Base-by-base conservation (phyloP, 2,888 invertebrate genomes). In the Eurytoma californica region DNA sequence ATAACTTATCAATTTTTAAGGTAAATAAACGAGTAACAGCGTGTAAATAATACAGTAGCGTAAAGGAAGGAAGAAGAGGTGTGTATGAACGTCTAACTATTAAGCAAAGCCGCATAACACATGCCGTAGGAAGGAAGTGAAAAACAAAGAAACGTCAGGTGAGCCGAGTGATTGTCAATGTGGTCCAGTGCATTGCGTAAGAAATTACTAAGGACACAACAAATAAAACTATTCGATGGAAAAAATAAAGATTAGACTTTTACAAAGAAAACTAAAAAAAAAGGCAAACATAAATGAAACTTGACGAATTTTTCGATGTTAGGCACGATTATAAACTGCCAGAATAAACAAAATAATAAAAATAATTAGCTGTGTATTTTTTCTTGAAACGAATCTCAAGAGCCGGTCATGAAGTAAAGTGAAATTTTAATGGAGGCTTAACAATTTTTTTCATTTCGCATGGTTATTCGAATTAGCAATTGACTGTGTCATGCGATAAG, bases 261-360 rank as follows among this genome's bases (percentile, higher is more conserved):
- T 39, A 7, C 53, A 66, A 14, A 28, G 53, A 75, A 65, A 58
- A 3, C 58, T 39, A 47, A 53, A 13, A 16, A n/a, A 53, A 60
- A 28, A 13, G 7, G 13, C 61, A 73, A 78, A 68, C 58, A 53
- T 68, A 72, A 75, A 63, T 66, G 60, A 69, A 74, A 72, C 65
- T 69, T 61, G 68, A 60, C 63, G 58, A 74, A 80, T 77, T 77
- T 74, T 80, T 69, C 51, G 60, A 74, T 80, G 80, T 77, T 77
- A 77, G 77, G 74, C 73, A 55, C 18, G 72, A 77, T 77, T 60
- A 61, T 77, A 28, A 58, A 61, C 51, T 80, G 77, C 67, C 73
- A 65, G 58, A 57, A 73, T 67, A 58, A 57, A 9, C 18, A 55
- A 12, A 57, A 13, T 18, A 49, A 13, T 47, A 58, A 69, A 60